A percentile compares a stretch with the other conserved stretches of the same genome.
Conservation (phyloP, 2,113 vertebrate species). For the Felis chaus region DNA sequence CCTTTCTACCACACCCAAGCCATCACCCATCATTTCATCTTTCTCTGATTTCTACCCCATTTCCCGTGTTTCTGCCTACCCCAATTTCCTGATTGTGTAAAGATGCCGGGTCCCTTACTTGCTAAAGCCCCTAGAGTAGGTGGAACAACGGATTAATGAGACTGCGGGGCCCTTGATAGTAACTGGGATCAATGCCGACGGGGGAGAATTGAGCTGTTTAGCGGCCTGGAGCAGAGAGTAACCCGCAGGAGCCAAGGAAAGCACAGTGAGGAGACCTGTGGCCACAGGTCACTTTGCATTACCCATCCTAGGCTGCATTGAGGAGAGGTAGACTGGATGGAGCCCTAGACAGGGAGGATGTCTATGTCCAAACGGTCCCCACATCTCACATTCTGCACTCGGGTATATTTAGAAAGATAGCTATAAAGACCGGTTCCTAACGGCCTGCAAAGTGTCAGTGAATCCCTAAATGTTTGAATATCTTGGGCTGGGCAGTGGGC, state of each 20-base stretch:
- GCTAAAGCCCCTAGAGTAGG: not conserved
- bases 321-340: not conserved
- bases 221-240: not conserved
- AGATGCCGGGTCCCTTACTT: not conserved
- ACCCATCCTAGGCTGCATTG: not conserved
- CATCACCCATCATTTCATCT: not conserved
- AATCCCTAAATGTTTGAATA: not conserved
- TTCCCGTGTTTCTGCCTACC: not conserved
- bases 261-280: not conserved
- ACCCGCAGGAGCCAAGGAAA: not conserved
- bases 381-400: not conserved
- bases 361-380: not conserved
- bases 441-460: not conserved
- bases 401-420: not conserved
- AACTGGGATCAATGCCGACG: not conserved
- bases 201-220: constrained; percentile 39
- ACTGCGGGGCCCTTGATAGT: not conserved
- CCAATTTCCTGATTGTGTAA: not conserved
- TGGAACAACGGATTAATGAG: not conserved
- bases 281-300: not conserved
- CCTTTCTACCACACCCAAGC: not conserved
- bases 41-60: constrained; percentile 13
- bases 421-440: not conserved
- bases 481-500: not conserved
- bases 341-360: not conserved